Conservation (phyloP, 2,113 vertebrate genomes). For the Tamias sibiricus region DNA sequence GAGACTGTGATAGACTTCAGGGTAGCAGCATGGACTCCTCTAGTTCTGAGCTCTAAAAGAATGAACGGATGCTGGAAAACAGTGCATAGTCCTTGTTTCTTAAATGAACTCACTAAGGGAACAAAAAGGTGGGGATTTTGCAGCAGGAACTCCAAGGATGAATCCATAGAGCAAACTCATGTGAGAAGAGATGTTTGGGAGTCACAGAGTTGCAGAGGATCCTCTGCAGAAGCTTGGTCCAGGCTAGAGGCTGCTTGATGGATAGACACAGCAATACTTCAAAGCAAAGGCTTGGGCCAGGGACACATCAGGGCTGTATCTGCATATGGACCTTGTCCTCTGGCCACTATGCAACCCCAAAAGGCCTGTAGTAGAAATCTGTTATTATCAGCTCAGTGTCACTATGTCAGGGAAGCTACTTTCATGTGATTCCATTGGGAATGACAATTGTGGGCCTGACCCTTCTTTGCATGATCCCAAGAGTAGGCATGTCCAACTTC, state of each 20-base stretch:
- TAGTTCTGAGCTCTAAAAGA: background rate
- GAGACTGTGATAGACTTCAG: background rate
- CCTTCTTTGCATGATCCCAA: background rate
- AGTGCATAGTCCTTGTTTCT: background rate
- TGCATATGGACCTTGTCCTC: background rate
- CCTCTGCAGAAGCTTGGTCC: background rate
- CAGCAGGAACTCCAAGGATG: background rate
- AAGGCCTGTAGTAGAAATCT: background rate
- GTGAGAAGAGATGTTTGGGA: background rate
- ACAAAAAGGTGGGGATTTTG: background rate
- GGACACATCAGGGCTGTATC: background rate
- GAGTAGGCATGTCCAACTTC: background rate
- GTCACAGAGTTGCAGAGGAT: background rate
- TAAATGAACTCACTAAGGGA: background rate
- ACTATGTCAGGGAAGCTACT: background rate
- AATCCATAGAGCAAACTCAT: background rate
- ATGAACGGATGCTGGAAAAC: background rate
- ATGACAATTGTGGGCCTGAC: accelerated
- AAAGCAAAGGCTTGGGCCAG: background rate
- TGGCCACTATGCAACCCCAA: background rate
- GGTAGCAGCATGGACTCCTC: background rate
- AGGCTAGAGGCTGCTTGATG: background rate
- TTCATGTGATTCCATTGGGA: background rate
- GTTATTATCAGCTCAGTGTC: background rate
- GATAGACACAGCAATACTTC: background rate